These are phyloP conservation scores for Etia nguti DNA, from an alignment of 2,113 vertebrate genomes.

Conservation along the genomic window DNA sequence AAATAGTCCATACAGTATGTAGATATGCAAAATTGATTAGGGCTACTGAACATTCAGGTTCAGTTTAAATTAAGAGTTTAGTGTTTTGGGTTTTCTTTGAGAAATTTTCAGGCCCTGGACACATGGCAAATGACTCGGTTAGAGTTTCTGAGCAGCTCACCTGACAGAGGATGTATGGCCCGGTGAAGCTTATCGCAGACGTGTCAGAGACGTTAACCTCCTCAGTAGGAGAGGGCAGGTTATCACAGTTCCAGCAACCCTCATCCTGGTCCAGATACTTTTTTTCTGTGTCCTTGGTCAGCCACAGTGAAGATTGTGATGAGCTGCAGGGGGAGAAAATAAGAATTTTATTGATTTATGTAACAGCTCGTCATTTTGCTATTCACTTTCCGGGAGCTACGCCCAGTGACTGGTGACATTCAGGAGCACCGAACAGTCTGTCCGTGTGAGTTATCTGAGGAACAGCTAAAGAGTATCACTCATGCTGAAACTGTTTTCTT, in stretches of 20 bases:
- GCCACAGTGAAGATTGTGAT: background rate
- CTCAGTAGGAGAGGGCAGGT: background rate
- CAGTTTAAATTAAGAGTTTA: background rate
- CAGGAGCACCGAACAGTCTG: background rate
- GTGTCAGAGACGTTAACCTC: background rate
- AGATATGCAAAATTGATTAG: background rate
- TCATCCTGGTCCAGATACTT: background rate
- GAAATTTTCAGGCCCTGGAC: background rate
- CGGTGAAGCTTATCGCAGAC: constrained; percentile 41
- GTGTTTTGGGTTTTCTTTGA: background rate
- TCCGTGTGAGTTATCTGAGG: background rate
- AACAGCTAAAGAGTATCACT: background rate
- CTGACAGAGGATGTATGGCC: constrained; percentile 63
- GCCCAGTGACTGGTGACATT: background rate
- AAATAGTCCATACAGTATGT: background rate
- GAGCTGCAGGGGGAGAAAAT: background rate
- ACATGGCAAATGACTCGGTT: background rate
- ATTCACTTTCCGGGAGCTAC: background rate
- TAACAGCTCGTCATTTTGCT: background rate
- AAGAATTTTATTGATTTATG: background rate
- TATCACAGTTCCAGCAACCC: background rate
- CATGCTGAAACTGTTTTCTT: background rate
- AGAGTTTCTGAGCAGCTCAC: constrained; percentile 5
- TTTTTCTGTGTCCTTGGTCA: background rate
- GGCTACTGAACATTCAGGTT: background rate